Evolutionary conservation across 1,140 invertebrate genomes (phyloP).

Genomic region (Sesamia nonagrioides): DNA sequence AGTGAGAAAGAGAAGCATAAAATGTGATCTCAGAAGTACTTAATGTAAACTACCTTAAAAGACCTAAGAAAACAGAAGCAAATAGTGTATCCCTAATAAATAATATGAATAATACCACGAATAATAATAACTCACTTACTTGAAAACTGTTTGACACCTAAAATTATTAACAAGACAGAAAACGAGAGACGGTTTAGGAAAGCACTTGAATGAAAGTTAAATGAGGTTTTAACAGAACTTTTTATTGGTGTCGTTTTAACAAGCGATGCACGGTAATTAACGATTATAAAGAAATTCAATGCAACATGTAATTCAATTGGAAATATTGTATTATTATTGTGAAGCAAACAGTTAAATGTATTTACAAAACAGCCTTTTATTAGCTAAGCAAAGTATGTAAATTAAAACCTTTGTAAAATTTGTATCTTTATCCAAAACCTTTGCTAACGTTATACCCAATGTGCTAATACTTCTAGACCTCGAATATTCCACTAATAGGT

Average conservation of each 20-base stretch:
- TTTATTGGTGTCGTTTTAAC: conserved; percentile 42
- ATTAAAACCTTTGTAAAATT: no score
- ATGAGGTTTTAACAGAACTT: conserved; percentile 47
- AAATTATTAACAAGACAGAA: conserved; percentile 2
- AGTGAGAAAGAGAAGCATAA: conserved; percentile 2
- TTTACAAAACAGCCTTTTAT: no score
- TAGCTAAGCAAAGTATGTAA: no score
- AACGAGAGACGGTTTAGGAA: conserved; percentile 10
- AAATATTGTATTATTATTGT: no score
- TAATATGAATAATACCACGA: neutral
- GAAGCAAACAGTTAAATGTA: no score
- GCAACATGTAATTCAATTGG: no score
- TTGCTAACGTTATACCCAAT: no score
- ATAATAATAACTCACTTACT: conserved; percentile 2
- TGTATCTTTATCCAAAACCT: no score
- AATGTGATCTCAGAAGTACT: conserved; percentile 31
- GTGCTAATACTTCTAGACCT: no score
- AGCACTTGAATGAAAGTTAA: neutral
- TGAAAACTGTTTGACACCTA: conserved; percentile 27
- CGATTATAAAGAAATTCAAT: neutral
- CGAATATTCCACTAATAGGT: no score
- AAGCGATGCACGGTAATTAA: conserved; percentile 28
- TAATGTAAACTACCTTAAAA: conserved; percentile 7
- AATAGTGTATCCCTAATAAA: neutral
- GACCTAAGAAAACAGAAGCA: neutral